Conservation (phyloP, 2,797 vertebrate genomes). For the Bufotes viridis region DNA sequence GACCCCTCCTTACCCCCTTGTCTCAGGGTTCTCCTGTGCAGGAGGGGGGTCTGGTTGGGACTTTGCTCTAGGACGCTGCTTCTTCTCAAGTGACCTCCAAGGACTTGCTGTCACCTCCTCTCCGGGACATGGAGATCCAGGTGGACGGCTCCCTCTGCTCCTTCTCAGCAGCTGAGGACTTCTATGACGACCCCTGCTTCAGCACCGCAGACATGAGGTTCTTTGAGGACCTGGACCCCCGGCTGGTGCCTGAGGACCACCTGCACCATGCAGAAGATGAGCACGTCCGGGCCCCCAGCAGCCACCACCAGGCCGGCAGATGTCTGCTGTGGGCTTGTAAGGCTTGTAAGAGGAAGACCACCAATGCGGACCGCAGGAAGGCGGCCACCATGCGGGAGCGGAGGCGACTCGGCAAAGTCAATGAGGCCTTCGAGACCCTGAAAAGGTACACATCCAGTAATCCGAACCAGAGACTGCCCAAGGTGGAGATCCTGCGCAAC, state of each 20-base stretch:
- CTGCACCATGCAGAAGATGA: conserved; percentile 82
- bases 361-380: conserved; percentile 92
- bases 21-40: no score
- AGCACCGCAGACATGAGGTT: conserved; percentile 95
- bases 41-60: no score
- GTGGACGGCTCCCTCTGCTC: conserved; percentile 90
- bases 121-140: conserved; percentile 79
- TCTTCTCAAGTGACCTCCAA: conserved; percentile 61
- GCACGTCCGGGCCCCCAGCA: conserved; percentile 85
- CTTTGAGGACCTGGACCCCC: conserved; percentile 95
- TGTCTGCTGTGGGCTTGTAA: conserved; percentile 98
- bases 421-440: conserved; percentile 96
- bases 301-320: conserved; percentile 91
- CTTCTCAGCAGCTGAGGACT: conserved; percentile 86
- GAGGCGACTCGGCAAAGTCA: conserved; percentile 93
- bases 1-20: no score
- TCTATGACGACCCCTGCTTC: conserved; percentile 96
- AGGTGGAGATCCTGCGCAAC: conserved; percentile 97
- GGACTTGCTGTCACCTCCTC: conserved; percentile 73
- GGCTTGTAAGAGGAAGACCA: conserved; percentile 97
- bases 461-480: conserved; percentile 94
- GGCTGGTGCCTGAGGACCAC: conserved; percentile 86
- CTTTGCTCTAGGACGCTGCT: no score
- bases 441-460: conserved; percentile 94
- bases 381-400: conserved; percentile 95